Percentiles rank a stretch among this genome's conserved stretches.
These are phyloP conservation scores for Plestiodon gilberti DNA, from an alignment of 2,113 vertebrate species.

Conservation along the genomic window DNA sequence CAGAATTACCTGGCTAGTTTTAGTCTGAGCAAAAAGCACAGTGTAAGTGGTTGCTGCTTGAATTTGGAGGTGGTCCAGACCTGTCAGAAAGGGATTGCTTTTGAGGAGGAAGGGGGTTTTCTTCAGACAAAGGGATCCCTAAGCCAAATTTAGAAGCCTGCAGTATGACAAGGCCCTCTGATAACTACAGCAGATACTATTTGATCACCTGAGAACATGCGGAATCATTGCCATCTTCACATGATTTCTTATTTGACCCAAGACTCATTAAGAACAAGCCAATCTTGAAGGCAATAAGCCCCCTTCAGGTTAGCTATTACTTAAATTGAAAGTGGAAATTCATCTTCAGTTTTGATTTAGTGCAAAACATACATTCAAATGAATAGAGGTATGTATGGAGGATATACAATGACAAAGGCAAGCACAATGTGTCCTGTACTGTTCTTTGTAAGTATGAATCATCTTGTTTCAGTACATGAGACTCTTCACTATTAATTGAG, in stretches of 20 bases:
- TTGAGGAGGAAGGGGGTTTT: no score
- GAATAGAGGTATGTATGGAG: neutral
- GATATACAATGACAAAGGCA: neutral
- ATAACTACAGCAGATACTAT: neutral
- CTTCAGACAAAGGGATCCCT: neutral
- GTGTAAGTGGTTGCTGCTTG: neutral
- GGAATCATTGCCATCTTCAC: neutral
- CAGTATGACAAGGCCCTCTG: neutral
- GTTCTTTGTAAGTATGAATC: neutral
- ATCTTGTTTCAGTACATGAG: neutral
- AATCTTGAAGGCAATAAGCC: neutral
- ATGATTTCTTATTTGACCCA: neutral
- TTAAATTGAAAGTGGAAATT: neutral
- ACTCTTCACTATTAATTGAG: neutral
- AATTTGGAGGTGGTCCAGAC: neutral
- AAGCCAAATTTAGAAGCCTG: neutral
- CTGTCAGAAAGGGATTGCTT: neutral
- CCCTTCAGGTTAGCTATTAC: neutral
- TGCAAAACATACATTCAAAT: neutral
- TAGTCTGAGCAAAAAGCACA: neutral
- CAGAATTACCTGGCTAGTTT: constrained; percentile 11
- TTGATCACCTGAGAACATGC: neutral
- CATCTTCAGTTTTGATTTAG: neutral
- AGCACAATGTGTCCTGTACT: no score
- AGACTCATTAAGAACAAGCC: neutral